These are phyloP conservation scores for Pristionchus mayeri DNA, from an alignment of 2,888 invertebrate species.

Conservation along the genomic window DNA sequence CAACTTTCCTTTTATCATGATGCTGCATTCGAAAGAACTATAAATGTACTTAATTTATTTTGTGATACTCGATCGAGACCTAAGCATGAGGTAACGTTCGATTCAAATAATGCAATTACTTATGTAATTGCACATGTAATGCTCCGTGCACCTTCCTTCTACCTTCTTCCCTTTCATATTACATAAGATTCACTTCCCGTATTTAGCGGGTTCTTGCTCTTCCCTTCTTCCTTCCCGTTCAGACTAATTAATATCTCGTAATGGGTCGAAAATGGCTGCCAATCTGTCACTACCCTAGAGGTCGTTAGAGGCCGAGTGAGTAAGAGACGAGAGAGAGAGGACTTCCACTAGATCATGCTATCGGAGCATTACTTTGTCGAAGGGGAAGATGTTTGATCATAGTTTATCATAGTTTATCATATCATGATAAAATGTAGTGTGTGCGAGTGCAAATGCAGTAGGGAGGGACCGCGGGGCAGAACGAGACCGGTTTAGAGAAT, in stretches of 20 bases:
- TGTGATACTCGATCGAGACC: neutral
- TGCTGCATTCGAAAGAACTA: neutral
- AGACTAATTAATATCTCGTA: conserved; percentile 14
- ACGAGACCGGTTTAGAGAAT: neutral
- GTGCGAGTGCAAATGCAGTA: neutral
- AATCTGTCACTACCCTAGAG: conserved; percentile 30
- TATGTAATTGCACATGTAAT: conserved; percentile 28
- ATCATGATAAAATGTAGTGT: neutral
- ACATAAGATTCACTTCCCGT: conserved; percentile 26
- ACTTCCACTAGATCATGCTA: neutral
- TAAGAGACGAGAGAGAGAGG: neutral
- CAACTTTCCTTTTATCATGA: neutral
- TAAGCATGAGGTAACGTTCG: neutral
- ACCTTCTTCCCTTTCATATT: conserved; percentile 37
- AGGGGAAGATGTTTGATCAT: too few relatives aligned
- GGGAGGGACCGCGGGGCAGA: neutral
- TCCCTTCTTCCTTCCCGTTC: conserved; percentile 15
- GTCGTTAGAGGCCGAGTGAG: neutral
- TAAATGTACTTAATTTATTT: neutral
- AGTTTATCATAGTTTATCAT: too few relatives aligned
- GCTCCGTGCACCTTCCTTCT: neutral
- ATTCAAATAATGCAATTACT: neutral
- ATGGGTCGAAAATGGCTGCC: conserved; percentile 35
- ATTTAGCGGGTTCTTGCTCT: neutral
- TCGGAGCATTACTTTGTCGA: too few relatives aligned